A percentile compares a stretch with the other conserved stretches of the same genome.
Conservation (phyloP, 2,797 vertebrate species). For the Labeo calbasu region DNA sequence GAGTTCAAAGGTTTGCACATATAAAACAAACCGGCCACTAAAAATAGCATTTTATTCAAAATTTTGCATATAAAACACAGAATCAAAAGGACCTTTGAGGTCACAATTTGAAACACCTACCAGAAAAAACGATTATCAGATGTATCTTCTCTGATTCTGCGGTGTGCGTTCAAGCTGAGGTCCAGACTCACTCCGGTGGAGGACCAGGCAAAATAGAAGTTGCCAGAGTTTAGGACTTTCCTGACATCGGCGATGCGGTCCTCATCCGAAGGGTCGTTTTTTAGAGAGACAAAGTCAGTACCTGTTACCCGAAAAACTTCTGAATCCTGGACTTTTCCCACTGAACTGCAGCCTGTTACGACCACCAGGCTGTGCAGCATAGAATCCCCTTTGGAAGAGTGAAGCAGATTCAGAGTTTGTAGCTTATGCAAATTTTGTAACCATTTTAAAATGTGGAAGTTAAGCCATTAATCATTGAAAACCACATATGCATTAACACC, state of each 20-base stretch:
- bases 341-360: slow-evolving; percentile 96
- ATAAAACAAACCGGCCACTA: background rate
- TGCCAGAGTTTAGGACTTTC: slow-evolving; percentile 94
- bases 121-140: slow-evolving; percentile 98
- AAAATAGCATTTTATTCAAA: too few relatives aligned
- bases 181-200: slow-evolving; percentile 89
- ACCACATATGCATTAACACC: background rate
- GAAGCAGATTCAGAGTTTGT: background rate
- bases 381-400: slow-evolving; percentile 82
- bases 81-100: background rate
- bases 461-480: background rate
- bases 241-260: slow-evolving; percentile 93
- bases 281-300: slow-evolving; percentile 92
- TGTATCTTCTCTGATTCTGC: slow-evolving; percentile 88
- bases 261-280: slow-evolving; percentile 88
- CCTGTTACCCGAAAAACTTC: slow-evolving; percentile 98
- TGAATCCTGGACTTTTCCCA: slow-evolving; percentile 97
- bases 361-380: slow-evolving; percentile 95
- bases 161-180: slow-evolving; percentile 94
- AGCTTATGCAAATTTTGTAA: background rate
- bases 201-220: slow-evolving; percentile 98
- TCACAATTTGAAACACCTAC: slow-evolving; percentile 73
- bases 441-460: background rate
- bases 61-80: too few relatives aligned
- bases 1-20: background rate